phyloP scores from a whole-genome alignment of 2,888 invertebrate genomes.

The Leptothorax acervorum region DNA sequence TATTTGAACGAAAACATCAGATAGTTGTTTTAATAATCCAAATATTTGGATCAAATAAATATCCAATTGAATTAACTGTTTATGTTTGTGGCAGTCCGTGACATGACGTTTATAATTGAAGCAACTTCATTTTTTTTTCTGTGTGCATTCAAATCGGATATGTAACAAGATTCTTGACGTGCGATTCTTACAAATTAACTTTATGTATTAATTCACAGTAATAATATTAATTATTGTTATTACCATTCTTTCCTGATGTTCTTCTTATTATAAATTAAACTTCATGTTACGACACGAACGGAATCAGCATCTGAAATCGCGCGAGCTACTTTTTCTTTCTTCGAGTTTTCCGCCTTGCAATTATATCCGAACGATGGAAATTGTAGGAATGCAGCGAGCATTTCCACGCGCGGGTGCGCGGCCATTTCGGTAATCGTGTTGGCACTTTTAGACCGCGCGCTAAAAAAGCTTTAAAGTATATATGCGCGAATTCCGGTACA shows the following conservation, averaged over 20 bases:
- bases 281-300: background rate
- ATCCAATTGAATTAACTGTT: too few species aligned
- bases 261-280: background rate
- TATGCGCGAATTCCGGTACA: background rate
- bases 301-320: conserved; percentile 9
- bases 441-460: conserved; percentile 35
- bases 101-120: too few species aligned
- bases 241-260: background rate
- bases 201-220: background rate
- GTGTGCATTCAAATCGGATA: background rate
- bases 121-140: too few species aligned
- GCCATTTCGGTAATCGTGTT: conserved; percentile 42
- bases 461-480: conserved; percentile 40
- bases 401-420: background rate
- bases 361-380: conserved; percentile 37
- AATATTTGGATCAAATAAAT: too few species aligned
- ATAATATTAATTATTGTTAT: background rate
- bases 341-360: conserved; percentile 18
- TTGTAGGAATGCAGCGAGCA: conserved; percentile 20
- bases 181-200: background rate
- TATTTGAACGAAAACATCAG: too few species aligned
- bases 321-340: background rate
- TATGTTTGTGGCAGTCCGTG: too few species aligned
- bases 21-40: too few species aligned
- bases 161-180: background rate